Percentiles rank a stretch among this genome's conserved stretches.
phyloP scores from a whole-genome alignment of 2,113 vertebrate genomes.

The Setophaga kirtlandii region DNA sequence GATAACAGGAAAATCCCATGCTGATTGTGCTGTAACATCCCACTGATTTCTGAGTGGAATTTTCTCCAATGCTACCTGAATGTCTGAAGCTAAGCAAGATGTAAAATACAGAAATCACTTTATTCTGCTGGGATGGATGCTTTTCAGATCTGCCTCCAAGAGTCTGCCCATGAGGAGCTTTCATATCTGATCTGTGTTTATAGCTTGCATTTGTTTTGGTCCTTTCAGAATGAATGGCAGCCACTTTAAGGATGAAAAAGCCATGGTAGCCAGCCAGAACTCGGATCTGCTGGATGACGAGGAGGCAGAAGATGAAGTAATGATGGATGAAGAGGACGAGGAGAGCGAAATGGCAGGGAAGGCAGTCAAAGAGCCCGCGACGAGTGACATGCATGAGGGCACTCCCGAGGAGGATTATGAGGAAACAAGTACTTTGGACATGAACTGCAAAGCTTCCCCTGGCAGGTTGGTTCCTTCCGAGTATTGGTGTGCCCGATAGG shows the following conservation, averaged over 20 bases:
- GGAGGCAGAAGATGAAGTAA: slow-evolving; percentile 88
- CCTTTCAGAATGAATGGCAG: slow-evolving; percentile 86
- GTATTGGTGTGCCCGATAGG: not conserved
- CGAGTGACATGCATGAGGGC: slow-evolving; percentile 78
- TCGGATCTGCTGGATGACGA: slow-evolving; percentile 90
- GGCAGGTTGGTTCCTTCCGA: slow-evolving; percentile 78
- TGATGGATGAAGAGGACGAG: slow-evolving; percentile 89
- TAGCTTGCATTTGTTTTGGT: not conserved
- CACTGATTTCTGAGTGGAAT: not conserved
- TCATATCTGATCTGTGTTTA: not conserved
- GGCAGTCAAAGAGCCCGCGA: slow-evolving; percentile 73
- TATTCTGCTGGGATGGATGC: not conserved
- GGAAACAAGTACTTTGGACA: slow-evolving; percentile 80
- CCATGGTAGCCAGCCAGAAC: slow-evolving; percentile 79
- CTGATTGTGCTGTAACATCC: not conserved
- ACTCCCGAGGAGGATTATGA: slow-evolving; percentile 85
- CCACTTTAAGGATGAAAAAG: slow-evolving; percentile 90
- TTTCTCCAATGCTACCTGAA: not conserved
- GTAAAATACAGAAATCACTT: not conserved
- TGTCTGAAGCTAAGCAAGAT: not conserved
- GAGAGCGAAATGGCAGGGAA: slow-evolving; percentile 79
- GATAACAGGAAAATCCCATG: not conserved
- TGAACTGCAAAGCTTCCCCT: slow-evolving; percentile 89
- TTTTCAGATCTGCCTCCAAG: not conserved
- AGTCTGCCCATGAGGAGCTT: not conserved